Evolutionary conservation across 2,888 invertebrate species (phyloP).

Genomic region (Aporophyla lueneburgensis): DNA sequence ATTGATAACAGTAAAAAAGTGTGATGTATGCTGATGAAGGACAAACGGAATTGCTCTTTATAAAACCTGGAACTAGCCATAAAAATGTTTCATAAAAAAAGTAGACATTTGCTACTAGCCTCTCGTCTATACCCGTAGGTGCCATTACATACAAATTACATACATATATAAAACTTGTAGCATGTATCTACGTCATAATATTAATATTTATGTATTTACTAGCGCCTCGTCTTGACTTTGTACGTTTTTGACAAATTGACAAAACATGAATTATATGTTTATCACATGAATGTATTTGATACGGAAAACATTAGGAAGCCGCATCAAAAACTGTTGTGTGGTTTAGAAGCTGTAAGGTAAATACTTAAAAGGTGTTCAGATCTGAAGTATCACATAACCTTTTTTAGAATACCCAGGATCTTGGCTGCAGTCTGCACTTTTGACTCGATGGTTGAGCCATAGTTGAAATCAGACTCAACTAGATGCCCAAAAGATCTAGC

Average conservation of each 20-base stretch:
- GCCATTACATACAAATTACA: slow-evolving; percentile 1
- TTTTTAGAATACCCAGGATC: no score
- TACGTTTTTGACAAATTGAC: background rate
- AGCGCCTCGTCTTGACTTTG: background rate
- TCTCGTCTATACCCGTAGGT: slow-evolving; percentile 12
- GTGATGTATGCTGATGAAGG: slow-evolving; percentile 22
- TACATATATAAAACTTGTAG: background rate
- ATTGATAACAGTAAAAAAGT: slow-evolving; percentile 3
- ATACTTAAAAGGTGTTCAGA: no score
- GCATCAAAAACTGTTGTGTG: no score
- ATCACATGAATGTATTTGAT: no score
- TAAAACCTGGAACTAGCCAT: slow-evolving; percentile 12
- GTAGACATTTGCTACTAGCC: slow-evolving; percentile 5
- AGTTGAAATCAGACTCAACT: no score
- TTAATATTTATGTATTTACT: background rate
- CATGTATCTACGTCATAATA: background rate
- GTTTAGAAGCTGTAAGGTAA: no score
- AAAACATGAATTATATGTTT: no score
- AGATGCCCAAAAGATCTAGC: no score
- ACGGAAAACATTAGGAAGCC: no score
- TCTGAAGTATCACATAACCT: no score
- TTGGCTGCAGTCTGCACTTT: no score
- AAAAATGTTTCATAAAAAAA: background rate
- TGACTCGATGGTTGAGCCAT: no score
- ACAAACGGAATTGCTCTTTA: slow-evolving; percentile 2